These are phyloP conservation scores for Coregonus sp. DNA, from an alignment of 2,797 vertebrate species.

Conservation along the genomic window DNA sequence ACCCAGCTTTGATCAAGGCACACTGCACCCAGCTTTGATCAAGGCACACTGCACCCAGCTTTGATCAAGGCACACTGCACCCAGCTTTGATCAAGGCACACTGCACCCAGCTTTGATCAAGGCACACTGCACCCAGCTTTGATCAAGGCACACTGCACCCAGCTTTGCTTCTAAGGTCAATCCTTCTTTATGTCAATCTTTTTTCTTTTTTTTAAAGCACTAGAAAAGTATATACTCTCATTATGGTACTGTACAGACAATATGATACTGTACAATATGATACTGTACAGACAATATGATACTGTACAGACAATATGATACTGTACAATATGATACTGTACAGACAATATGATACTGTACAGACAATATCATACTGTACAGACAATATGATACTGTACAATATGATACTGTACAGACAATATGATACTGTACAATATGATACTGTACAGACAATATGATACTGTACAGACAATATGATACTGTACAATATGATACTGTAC, in stretches of 20 bases:
- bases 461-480: too few relatives aligned
- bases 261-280: slow-evolving; percentile 66
- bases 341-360: too few relatives aligned
- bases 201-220: slow-evolving; percentile 68
- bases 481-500: too few relatives aligned
- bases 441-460: too few relatives aligned
- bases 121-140: slow-evolving; percentile 60
- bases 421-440: too few relatives aligned
- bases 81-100: slow-evolving; percentile 68
- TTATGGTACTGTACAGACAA: slow-evolving; percentile 28
- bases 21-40: slow-evolving; percentile 56
- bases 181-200: slow-evolving; percentile 54
- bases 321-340: too few relatives aligned
- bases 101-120: slow-evolving; percentile 59
- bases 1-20: slow-evolving; percentile 67
- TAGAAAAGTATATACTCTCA: slow-evolving; percentile 76
- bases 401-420: too few relatives aligned
- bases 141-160: slow-evolving; percentile 68
- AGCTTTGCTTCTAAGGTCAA: slow-evolving; percentile 39
- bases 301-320: not conserved
- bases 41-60: slow-evolving; percentile 62
- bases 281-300: slow-evolving; percentile 59
- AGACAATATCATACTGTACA: too few relatives aligned
- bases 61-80: slow-evolving; percentile 68
- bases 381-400: too few relatives aligned